Conservation (phyloP, 2,113 vertebrate genomes). For the Platycercus adscitus region DNA sequence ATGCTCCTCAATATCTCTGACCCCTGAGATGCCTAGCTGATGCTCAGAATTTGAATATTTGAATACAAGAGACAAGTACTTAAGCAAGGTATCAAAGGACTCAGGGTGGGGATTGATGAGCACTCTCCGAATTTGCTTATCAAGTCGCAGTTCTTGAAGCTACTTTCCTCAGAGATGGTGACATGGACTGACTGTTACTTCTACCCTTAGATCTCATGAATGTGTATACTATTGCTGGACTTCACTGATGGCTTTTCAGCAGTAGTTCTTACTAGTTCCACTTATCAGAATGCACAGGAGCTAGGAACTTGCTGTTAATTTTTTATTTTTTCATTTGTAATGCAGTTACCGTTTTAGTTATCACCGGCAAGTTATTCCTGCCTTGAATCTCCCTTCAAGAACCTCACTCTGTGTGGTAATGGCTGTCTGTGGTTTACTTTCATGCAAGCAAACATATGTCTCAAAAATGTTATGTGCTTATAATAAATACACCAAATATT, state of each 20-base stretch:
- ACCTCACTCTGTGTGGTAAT: not conserved
- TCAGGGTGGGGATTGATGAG: not conserved
- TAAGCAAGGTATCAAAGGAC: not conserved
- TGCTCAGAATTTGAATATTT: not conserved
- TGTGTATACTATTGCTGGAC: not conserved
- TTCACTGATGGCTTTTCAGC: not conserved
- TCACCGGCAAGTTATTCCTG: not conserved
- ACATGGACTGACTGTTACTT: not conserved
- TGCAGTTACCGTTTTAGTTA: not conserved
- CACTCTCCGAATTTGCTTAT: not conserved
- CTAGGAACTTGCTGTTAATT: not conserved
- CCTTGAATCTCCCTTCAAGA: not conserved
- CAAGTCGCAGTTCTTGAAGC: not conserved
- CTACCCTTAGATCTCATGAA: not conserved
- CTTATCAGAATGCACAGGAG: not conserved
- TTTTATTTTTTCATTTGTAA: not conserved
- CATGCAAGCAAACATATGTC: not conserved
- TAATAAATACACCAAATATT: not conserved
- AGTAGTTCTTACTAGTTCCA: not conserved
- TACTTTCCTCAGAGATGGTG: not conserved
- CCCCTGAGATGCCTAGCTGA: not conserved
- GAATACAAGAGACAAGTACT: not conserved
- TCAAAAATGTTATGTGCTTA: not conserved
- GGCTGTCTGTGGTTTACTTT: not conserved
- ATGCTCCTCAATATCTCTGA: not conserved